These are phyloP conservation scores for Rhysida immarginata DNA, from an alignment of 1,140 invertebrate genomes.

Conservation along the genomic window DNA sequence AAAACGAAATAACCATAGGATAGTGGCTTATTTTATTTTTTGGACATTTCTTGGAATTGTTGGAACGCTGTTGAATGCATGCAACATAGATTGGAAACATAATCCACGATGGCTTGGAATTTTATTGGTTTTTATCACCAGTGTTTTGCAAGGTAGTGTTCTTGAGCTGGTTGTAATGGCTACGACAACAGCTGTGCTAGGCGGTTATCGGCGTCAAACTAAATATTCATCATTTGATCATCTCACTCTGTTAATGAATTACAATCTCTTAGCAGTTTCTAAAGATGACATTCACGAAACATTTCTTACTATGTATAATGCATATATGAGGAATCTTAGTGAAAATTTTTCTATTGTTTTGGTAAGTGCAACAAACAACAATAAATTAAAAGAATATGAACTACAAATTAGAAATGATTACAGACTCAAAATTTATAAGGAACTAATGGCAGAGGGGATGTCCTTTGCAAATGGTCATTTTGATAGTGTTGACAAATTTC, in stretches of 20 bases:
- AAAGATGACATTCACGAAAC: constrained; percentile 25
- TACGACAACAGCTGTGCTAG: constrained; percentile 20
- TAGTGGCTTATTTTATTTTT: constrained; percentile 20
- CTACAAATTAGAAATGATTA: constrained; percentile 20
- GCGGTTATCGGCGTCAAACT: constrained; percentile 18
- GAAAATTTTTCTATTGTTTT: constrained; percentile 21
- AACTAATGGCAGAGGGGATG: constrained; percentile 21
- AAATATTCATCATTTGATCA: constrained; percentile 13
- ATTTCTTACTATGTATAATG: constrained; percentile 23
- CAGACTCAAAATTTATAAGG: constrained; percentile 20
- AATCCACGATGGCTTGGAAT: constrained; percentile 20
- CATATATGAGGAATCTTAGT: constrained; percentile 24
- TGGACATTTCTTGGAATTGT: constrained; percentile 19
- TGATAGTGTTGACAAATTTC: constrained; percentile 16
- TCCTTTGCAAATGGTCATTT: constrained; percentile 18
- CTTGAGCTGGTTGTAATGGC: constrained; percentile 23
- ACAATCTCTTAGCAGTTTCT: constrained; percentile 23
- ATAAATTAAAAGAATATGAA: constrained; percentile 21
- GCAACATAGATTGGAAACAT: constrained; percentile 22
- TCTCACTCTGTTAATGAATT: constrained; percentile 22
- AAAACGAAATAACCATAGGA: constrained; percentile 6
- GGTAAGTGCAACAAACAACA: constrained; percentile 22
- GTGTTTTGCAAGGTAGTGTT: constrained; percentile 22
- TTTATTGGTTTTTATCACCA: constrained; percentile 19
- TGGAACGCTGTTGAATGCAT: constrained; percentile 18